Evolutionary conservation across 2,113 vertebrate species (phyloP).

Genomic region (Lamprotornis superbus): DNA sequence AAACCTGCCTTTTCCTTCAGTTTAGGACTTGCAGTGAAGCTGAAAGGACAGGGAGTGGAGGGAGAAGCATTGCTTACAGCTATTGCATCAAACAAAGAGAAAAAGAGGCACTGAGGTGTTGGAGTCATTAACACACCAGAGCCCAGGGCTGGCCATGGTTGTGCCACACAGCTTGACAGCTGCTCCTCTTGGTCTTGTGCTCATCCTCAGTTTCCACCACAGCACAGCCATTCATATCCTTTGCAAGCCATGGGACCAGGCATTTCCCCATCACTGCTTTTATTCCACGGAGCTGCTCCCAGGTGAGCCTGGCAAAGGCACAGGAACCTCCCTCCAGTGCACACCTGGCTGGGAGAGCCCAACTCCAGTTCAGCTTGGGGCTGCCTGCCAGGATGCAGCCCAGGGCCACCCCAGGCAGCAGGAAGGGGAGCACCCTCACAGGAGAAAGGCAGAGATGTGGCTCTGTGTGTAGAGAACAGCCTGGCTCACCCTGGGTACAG

Average conservation of each 20-base stretch:
- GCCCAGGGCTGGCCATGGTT: background rate
- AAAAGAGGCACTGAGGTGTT: background rate
- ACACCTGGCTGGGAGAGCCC: background rate
- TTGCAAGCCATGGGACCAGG: rapidly evolving
- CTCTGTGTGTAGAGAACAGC: background rate
- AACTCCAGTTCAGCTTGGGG: background rate
- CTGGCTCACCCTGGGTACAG: background rate
- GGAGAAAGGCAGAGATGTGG: background rate
- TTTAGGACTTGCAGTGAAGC: background rate
- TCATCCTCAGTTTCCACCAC: background rate
- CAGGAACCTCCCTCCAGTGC: background rate
- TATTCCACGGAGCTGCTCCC: background rate
- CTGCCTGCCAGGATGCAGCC: background rate
- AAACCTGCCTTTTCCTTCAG: background rate
- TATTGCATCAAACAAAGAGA: background rate
- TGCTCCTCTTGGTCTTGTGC: background rate
- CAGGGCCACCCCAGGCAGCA: background rate
- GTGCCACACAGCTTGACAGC: background rate
- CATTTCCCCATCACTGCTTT: background rate
- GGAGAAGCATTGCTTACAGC: background rate
- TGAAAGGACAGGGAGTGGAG: background rate
- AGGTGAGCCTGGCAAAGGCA: background rate
- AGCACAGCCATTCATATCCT: rapidly evolving
- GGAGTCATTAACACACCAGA: background rate
- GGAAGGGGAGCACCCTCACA: rapidly evolving